These are phyloP conservation scores for Drosophila punjabiensis DNA, from an alignment of 1,140 invertebrate genomes.

Conservation along the genomic window DNA sequence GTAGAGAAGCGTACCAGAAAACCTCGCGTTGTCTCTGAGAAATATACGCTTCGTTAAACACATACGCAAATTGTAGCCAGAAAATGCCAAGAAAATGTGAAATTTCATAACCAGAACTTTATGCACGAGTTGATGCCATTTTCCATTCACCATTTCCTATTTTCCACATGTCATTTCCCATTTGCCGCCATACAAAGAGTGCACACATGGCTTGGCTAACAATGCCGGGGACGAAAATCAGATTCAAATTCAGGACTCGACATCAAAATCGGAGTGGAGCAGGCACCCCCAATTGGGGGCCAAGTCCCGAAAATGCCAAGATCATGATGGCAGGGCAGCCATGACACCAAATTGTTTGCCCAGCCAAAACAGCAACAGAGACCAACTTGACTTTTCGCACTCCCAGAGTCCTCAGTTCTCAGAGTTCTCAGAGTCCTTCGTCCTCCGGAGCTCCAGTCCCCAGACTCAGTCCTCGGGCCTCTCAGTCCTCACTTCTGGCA, in stretches of 20 bases:
- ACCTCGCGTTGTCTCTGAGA: conserved; percentile 7
- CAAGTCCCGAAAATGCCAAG: conserved; percentile 57
- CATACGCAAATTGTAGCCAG: conserved; percentile 70
- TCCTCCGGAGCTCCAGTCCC: not conserved
- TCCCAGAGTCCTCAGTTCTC: conserved; percentile 5
- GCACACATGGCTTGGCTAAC: conserved; percentile 41
- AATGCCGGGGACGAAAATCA: conserved; percentile 43
- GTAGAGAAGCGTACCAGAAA: conserved; percentile 26
- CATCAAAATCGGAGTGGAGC: conserved; percentile 18
- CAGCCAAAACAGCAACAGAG: conserved; percentile 73
- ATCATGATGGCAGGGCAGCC: conserved; percentile 60
- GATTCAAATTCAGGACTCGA: conserved; percentile 23
- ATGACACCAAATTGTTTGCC: conserved; percentile 73
- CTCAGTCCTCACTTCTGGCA: conserved; percentile 32
- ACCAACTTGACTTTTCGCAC: conserved; percentile 78
- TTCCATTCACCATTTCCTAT: conserved; percentile 23
- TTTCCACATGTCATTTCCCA: conserved; percentile 4
- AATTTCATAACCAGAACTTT: conserved; percentile 58
- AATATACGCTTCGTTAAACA: conserved; percentile 71
- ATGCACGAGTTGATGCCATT: conserved; percentile 62
- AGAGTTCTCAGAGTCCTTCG: not conserved
- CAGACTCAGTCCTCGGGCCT: not conserved
- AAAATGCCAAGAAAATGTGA: conserved; percentile 69
- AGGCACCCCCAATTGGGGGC: conserved; percentile 19
- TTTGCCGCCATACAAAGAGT: conserved; percentile 23